These are phyloP conservation scores for Gobiocypris rarus DNA, from an alignment of 2,113 vertebrate species.

Conservation along the genomic window DNA sequence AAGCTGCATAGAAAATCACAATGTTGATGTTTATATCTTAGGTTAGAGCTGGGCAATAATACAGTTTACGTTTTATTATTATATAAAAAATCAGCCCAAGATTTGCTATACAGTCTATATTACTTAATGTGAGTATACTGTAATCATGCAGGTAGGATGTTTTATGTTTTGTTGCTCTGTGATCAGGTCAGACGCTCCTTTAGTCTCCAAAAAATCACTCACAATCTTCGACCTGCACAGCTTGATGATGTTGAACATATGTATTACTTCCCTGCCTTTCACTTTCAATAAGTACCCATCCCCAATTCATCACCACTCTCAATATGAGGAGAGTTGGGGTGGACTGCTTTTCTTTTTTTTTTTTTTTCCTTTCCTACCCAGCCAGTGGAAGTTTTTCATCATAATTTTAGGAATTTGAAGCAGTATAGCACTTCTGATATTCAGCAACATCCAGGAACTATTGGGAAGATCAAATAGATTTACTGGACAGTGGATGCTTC, in stretches of 20 bases:
- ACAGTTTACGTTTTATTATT: too few relatives aligned
- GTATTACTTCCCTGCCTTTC: slow-evolving; percentile 54
- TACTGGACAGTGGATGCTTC: slow-evolving; percentile 14
- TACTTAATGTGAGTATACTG: too few relatives aligned
- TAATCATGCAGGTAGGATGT: too few relatives aligned
- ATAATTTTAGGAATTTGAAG: slow-evolving; percentile 43
- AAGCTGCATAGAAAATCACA: too few relatives aligned
- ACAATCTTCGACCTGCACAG: slow-evolving; percentile 37
- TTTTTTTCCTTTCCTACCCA: slow-evolving; percentile 30
- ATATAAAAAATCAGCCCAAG: too few relatives aligned
- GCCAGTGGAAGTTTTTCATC: slow-evolving; percentile 38
- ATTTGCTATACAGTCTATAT: too few relatives aligned
- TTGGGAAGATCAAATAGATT: slow-evolving; percentile 24
- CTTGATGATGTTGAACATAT: slow-evolving; percentile 53
- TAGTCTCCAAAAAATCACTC: background rate
- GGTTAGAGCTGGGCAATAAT: too few relatives aligned
- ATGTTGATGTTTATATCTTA: too few relatives aligned
- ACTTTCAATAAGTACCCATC: slow-evolving; percentile 55
- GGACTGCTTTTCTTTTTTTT: slow-evolving; percentile 36
- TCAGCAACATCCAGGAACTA: slow-evolving; percentile 11
- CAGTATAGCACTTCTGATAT: slow-evolving; percentile 22
- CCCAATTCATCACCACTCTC: slow-evolving; percentile 49
- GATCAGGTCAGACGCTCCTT: too few relatives aligned
- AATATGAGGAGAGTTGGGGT: slow-evolving; percentile 23
- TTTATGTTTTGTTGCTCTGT: too few relatives aligned